These are phyloP conservation scores for Nemapogon koenigi DNA, from an alignment of 2,888 invertebrate species.

Conservation along the genomic window DNA sequence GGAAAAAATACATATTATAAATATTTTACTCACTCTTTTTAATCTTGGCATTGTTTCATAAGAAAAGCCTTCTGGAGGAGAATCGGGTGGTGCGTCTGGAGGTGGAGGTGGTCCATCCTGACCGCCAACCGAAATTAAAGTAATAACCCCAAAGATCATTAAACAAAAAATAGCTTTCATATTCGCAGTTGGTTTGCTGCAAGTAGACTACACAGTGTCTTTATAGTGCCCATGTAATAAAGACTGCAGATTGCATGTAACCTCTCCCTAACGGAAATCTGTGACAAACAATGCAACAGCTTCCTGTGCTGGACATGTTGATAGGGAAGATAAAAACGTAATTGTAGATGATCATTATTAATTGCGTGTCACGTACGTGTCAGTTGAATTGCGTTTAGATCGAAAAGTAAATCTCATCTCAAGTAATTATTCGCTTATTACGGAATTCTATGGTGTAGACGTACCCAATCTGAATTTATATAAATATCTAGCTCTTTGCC, in stretches of 20 bases:
- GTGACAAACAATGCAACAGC: constrained; percentile 48
- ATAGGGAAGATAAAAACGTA: constrained; percentile 30
- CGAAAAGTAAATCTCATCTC: constrained; percentile 7
- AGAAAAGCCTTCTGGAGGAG: neutral
- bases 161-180: constrained; percentile 39
- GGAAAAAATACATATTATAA: too few relatives aligned
- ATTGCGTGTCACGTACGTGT: constrained; percentile 10
- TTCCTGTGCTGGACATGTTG: constrained; percentile 44
- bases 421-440: constrained; percentile 1
- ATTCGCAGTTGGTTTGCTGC: constrained; percentile 24
- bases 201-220: neutral
- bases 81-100: neutral
- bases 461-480: too few relatives aligned
- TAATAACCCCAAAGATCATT: constrained; percentile 27
- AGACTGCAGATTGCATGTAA: constrained; percentile 30
- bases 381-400: constrained; percentile 6
- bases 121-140: constrained; percentile 20
- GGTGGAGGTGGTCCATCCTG: constrained; percentile 20
- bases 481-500: too few relatives aligned
- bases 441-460: constrained; percentile 4
- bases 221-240: constrained; percentile 18
- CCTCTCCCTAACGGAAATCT: constrained; percentile 29
- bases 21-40: constrained; percentile 8
- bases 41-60: constrained; percentile 6
- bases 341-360: constrained; percentile 9